Conservation (phyloP, 2,113 vertebrate genomes). For the Brachyhypopomus gauderio region DNA sequence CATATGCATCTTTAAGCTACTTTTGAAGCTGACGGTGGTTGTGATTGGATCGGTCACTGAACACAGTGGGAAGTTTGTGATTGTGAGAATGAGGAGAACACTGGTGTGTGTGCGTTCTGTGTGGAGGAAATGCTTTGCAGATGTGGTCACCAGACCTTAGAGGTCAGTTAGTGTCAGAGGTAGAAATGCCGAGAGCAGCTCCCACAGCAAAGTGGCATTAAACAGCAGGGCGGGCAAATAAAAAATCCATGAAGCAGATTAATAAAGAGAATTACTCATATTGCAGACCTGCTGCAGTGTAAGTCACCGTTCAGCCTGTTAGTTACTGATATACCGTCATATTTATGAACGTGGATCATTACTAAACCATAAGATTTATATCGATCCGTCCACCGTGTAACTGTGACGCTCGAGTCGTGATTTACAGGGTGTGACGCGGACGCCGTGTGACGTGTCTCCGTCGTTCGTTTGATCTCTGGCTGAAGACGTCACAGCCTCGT, state of each 20-base stretch:
- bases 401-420: too few species aligned
- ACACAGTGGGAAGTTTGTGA: too few species aligned
- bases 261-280: not conserved
- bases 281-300: too few species aligned
- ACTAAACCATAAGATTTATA: too few species aligned
- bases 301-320: too few species aligned
- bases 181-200: not conserved
- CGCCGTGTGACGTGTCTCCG: constrained; percentile 46
- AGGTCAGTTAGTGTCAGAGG: constrained; percentile 32
- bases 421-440: constrained; percentile 36
- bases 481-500: constrained; percentile 11
- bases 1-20: too few species aligned
- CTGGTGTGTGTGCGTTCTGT: constrained; percentile 5
- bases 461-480: not conserved
- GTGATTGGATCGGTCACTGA: too few species aligned
- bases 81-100: too few species aligned
- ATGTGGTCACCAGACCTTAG: constrained; percentile 46
- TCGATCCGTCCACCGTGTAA: too few species aligned
- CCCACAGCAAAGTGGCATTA: not conserved
- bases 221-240: not conserved
- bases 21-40: too few species aligned
- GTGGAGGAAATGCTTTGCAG: constrained; percentile 52
- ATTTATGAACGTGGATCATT: too few species aligned
- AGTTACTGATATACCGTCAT: too few species aligned
- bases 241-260: not conserved